These are phyloP conservation scores for Platycnemis pennipes DNA, from an alignment of 2,888 invertebrate genomes.

Conservation along the genomic window DNA sequence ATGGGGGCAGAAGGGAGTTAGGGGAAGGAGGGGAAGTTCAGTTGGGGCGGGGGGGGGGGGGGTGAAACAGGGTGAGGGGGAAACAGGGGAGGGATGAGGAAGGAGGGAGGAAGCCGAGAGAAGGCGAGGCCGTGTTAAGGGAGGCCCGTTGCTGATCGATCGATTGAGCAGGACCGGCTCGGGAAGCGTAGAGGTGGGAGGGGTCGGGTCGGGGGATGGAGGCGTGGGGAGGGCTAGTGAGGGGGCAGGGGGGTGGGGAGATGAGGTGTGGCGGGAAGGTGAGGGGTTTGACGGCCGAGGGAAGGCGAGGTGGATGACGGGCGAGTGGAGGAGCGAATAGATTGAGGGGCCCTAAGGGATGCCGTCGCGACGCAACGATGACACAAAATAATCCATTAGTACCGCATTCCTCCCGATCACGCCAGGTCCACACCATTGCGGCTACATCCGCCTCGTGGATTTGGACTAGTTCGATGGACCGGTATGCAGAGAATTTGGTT, in stretches of 20 bases:
- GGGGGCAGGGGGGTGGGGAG: background rate
- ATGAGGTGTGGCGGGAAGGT: background rate
- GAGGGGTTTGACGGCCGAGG: too few species aligned
- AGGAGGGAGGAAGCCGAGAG: background rate
- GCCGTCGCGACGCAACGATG: background rate
- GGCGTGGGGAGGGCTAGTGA: background rate
- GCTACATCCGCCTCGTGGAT: too few species aligned
- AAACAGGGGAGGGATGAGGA: background rate
- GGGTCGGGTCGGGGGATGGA: background rate
- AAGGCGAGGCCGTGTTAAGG: background rate
- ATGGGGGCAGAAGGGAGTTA: background rate
- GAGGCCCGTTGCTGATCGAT: slow-evolving; percentile 16
- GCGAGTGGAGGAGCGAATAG: background rate
- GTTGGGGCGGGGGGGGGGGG: slow-evolving; percentile 70
- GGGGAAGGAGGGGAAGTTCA: background rate
- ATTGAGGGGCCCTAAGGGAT: background rate
- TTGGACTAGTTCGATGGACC: too few species aligned
- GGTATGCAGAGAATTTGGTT: too few species aligned
- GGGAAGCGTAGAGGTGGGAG: slow-evolving; percentile 44
- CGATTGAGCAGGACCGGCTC: slow-evolving; percentile 45
- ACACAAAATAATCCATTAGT: background rate
- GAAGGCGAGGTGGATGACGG: too few species aligned
- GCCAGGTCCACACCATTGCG: too few species aligned
- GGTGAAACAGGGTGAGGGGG: background rate
- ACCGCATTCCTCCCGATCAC: background rate